Evolutionary conservation across 2,797 vertebrate genomes (phyloP), one percentile per base, ranked within the genome.

Genomic region (Urocyon cinereoargenteus): DNA sequence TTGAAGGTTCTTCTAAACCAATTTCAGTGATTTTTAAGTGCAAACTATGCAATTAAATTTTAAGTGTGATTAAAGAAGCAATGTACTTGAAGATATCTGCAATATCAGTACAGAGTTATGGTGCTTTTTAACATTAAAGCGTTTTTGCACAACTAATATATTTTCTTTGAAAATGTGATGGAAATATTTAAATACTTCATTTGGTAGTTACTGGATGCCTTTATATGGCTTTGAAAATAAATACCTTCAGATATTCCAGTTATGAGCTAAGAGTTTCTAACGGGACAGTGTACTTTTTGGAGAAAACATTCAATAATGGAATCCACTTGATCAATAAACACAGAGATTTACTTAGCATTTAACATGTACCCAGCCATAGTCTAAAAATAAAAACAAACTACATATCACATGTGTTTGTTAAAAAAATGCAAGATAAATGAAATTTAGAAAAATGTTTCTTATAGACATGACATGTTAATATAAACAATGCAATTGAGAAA

Each of bases 1-100:
- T 82, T 95, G 28, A 72, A 96, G 22, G 19, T 64, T 95, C 64
- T 95, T 92, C 83, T 86, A 78, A 88, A 73, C 51, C 75, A 96
- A 91, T 96, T 96, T 70, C 88, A 85, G 40, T 97, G 97, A 97
- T 96, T 97, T 98, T 62, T 55, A 96, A 95, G 84, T 89, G 83
- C 31, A 85, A 94, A 73, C 36, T 73, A 62, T 90, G 83, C 36
- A 97, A 97, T 95, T 97, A 97, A 78, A 86, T 89, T 62, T 89
- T 90, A 97, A 96, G 55, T 91, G 75, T 93, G 70, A 96, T 97
- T 97, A 92, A 86, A 97, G 68, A 66, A 89, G 61, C 36, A 66
- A 78, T 14, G 28, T 3, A 86, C 73, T 97, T 92, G 90, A 97
- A 81, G 75, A 31, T 82, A 93, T 88, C 40, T 83, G 28, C 5